Percentiles rank a stretch among this genome's conserved stretches.
Evolutionary conservation across 2,113 vertebrate species (phyloP).

Genomic region (Oryzias curvinotus): DNA sequence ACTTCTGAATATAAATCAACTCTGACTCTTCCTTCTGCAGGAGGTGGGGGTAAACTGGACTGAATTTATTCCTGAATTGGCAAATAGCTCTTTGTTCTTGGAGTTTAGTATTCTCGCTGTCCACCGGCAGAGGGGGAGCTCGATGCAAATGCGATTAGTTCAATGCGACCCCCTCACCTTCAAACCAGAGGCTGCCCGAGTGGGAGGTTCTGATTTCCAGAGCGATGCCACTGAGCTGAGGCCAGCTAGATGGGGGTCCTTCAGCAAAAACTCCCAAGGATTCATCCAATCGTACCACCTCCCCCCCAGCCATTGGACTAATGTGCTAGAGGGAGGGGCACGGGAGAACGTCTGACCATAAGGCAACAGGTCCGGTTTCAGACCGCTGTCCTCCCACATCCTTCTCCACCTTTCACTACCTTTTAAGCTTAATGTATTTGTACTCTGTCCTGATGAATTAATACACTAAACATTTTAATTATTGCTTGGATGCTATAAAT

Average conservation of each 20-base stretch:
- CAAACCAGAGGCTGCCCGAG: slow-evolving; percentile 37
- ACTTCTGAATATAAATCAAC: slow-evolving; percentile 62
- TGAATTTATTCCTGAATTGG: slow-evolving; percentile 57
- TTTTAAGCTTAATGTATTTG: too few species aligned
- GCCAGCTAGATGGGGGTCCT: neutral
- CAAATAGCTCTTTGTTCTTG: slow-evolving; percentile 53
- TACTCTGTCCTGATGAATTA: too few species aligned
- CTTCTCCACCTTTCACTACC: too few species aligned
- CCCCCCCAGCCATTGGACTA: too few species aligned
- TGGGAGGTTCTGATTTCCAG: slow-evolving; percentile 29
- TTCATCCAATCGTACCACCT: too few species aligned
- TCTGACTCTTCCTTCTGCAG: slow-evolving; percentile 21
- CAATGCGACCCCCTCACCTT: slow-evolving; percentile 40
- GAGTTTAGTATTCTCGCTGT: slow-evolving; percentile 55
- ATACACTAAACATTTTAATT: too few species aligned
- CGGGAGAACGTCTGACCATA: too few species aligned
- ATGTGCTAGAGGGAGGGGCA: too few species aligned
- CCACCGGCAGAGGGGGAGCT: slow-evolving; percentile 33
- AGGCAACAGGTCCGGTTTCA: too few species aligned
- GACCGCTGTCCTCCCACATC: too few species aligned
- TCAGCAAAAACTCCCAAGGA: too few species aligned
- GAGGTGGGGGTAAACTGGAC: slow-evolving; percentile 43
- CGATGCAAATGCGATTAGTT: slow-evolving; percentile 58
- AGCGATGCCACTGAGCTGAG: slow-evolving; percentile 16
- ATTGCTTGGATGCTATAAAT: too few species aligned